Evolutionary conservation across 2,888 invertebrate genomes (phyloP).

Genomic region (Lymantria monacha): DNA sequence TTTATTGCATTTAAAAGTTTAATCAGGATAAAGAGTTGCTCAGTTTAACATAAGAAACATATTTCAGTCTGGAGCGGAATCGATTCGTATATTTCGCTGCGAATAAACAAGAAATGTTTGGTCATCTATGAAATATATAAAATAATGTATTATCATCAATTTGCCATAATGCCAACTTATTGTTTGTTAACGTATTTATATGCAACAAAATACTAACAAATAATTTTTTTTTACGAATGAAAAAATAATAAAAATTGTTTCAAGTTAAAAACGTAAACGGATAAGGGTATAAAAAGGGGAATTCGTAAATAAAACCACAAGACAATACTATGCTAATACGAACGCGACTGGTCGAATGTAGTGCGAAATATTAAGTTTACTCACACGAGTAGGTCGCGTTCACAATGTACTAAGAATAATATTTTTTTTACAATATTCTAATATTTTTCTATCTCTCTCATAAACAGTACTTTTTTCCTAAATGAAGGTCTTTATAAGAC

Average conservation of each 20-base stretch:
- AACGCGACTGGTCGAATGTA: conserved; percentile 24
- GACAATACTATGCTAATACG: conserved; percentile 45
- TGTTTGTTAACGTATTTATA: neutral
- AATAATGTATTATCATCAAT: no score
- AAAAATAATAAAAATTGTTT: conserved; percentile 32
- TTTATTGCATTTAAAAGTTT: no score
- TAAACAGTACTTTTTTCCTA: neutral
- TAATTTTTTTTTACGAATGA: neutral
- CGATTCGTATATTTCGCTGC: no score
- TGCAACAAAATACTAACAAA: neutral
- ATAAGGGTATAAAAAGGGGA: conserved; percentile 27
- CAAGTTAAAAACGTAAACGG: conserved; percentile 31
- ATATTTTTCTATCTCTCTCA: neutral
- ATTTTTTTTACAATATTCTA: neutral
- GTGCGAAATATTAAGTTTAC: conserved; percentile 37
- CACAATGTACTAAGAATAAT: conserved; percentile 2
- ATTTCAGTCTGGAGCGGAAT: no score
- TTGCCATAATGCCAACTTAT: no score
- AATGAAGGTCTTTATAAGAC: no score
- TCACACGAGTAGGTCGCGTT: conserved; percentile 13
- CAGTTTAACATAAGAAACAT: no score
- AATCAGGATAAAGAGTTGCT: no score
- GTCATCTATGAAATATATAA: no score
- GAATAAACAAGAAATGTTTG: no score
- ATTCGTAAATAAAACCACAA: conserved; percentile 30